These are phyloP conservation scores for Hyperoplus lanceolatus DNA, from an alignment of 2,797 vertebrate species.

Conservation along the genomic window DNA sequence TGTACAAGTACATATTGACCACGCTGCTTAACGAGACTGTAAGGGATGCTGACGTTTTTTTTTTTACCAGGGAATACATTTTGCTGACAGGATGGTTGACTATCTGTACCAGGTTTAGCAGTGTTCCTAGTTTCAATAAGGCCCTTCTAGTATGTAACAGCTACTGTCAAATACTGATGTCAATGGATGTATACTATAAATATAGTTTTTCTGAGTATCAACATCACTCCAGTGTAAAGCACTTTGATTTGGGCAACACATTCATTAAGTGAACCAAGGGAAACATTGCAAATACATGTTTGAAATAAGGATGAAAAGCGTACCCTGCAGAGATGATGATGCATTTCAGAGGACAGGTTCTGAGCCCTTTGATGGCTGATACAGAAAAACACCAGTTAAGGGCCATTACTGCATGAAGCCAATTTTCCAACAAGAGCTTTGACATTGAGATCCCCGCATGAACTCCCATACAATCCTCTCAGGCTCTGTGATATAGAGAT, in stretches of 20 bases:
- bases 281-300: slow-evolving; percentile 10
- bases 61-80: background rate
- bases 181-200: background rate
- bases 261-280: background rate
- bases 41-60: background rate
- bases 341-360: slow-evolving; percentile 33
- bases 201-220: background rate
- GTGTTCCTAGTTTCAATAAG: background rate
- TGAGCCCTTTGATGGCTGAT: slow-evolving; percentile 50
- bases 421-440: slow-evolving; percentile 64
- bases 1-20: background rate
- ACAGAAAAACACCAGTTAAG: slow-evolving; percentile 53
- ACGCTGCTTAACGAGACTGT: background rate
- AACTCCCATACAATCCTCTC: slow-evolving; percentile 48
- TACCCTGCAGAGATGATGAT: slow-evolving; percentile 35
- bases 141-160: background rate
- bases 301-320: slow-evolving; percentile 13
- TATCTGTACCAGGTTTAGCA: background rate
- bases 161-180: background rate
- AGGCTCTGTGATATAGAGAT: slow-evolving; percentile 46
- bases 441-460: slow-evolving; percentile 50
- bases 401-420: slow-evolving; percentile 52
- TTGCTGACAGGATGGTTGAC: background rate
- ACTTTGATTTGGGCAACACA: slow-evolving; percentile 7
- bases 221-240: background rate